Evolutionary conservation across 1,140 invertebrate species (phyloP).

Genomic region (Drosophila dunni): DNA sequence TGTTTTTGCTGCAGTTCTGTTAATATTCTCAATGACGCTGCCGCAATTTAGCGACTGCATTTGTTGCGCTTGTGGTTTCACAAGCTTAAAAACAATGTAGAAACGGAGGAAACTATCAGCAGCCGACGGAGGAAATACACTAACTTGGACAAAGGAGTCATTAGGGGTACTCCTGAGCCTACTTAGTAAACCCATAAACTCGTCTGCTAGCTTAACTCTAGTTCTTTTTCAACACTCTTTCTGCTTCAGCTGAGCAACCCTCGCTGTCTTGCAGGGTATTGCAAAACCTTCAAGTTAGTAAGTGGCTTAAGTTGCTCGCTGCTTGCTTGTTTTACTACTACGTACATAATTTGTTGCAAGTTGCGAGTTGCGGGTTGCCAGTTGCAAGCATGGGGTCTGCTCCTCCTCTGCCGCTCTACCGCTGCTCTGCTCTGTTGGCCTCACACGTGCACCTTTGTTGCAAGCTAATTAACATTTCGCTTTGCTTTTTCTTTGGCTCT

Average conservation of each 20-base stretch:
- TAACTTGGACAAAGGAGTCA: not conserved
- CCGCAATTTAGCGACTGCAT: conserved; percentile 72
- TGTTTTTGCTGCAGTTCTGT: conserved; percentile 54
- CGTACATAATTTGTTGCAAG: conserved; percentile 63
- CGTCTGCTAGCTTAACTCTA: too few species aligned
- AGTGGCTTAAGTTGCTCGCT: conserved; percentile 27
- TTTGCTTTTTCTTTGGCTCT: conserved; percentile 11
- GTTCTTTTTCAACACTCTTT: not conserved
- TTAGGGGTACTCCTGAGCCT: too few species aligned
- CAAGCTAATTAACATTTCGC: conserved; percentile 74
- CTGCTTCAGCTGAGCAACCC: not conserved
- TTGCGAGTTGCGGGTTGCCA: conserved; percentile 34
- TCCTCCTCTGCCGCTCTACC: too few species aligned
- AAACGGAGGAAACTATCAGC: not conserved
- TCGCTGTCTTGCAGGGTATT: not conserved
- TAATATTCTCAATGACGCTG: conserved; percentile 64
- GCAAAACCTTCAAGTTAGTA: conserved; percentile 22
- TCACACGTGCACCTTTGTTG: conserved; percentile 62
- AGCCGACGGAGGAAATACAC: not conserved
- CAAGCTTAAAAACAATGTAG: conserved; percentile 1
- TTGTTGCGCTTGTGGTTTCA: conserved; percentile 72
- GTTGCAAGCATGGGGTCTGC: conserved; percentile 21
- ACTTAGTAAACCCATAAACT: too few species aligned
- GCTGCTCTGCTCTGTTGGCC: conserved; percentile 33
- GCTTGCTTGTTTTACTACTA: conserved; percentile 24